These are phyloP conservation scores for Diogma glabrata DNA, from an alignment of 2,888 invertebrate species.

Conservation along the genomic window DNA sequence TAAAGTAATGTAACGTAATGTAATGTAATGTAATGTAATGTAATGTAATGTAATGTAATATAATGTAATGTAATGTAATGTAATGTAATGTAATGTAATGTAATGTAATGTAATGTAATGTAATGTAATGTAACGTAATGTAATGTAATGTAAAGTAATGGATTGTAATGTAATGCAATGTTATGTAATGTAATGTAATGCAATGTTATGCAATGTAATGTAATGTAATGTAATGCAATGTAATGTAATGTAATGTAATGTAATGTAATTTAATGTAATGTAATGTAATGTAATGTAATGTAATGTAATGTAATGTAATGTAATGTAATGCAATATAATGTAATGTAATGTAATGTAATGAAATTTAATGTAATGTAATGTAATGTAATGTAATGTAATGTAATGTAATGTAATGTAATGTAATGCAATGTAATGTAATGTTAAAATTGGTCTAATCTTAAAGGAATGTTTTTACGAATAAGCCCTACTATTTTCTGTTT, in stretches of 20 bases:
- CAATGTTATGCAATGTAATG: slow-evolving; percentile 26
- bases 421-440: neutral
- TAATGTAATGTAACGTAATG: slow-evolving; percentile 1
- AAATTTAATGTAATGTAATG: slow-evolving; percentile 7
- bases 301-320: slow-evolving; percentile 11
- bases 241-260: slow-evolving; percentile 10
- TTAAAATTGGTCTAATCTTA: no score
- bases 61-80: slow-evolving; percentile 5
- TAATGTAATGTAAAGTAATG: slow-evolving; percentile 2
- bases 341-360: slow-evolving; percentile 11
- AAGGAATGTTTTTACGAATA: no score
- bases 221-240: slow-evolving; percentile 16
- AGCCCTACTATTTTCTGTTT: no score
- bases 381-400: slow-evolving; percentile 9
- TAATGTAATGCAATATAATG: slow-evolving; percentile 10
- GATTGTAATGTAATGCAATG: slow-evolving; percentile 1
- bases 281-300: slow-evolving; percentile 11
- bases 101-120: slow-evolving; percentile 3
- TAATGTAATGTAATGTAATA: neutral
- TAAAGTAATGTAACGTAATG: neutral
- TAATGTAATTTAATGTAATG: slow-evolving; percentile 11
- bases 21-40: neutral
- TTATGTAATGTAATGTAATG: slow-evolving; percentile 3
- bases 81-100: slow-evolving; percentile 5
- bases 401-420: slow-evolving; percentile 5